Conservation (phyloP, 1,140 invertebrate genomes). For the Stratiolaelaps scimitus region DNA sequence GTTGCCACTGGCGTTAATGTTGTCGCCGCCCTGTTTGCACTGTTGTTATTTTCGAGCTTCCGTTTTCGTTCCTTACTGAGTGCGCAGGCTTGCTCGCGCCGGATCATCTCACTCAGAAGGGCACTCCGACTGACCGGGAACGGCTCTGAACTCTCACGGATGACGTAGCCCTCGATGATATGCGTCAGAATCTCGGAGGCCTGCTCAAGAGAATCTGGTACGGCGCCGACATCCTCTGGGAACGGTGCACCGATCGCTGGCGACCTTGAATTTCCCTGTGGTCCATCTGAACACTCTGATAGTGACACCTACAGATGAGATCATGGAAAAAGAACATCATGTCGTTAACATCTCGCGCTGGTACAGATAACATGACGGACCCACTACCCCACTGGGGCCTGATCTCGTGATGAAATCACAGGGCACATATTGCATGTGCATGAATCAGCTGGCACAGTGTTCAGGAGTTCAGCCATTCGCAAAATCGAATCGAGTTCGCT, state of each 20-base stretch:
- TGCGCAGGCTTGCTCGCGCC: slow-evolving; percentile 1
- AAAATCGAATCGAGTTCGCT: too few species aligned
- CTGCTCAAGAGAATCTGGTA: slow-evolving; percentile 1
- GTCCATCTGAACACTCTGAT: too few species aligned
- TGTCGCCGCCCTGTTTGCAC: background rate
- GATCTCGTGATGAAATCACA: too few species aligned
- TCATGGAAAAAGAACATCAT: too few species aligned
- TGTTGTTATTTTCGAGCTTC: slow-evolving; percentile 2
- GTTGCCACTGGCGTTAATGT: too few species aligned
- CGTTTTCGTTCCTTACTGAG: slow-evolving; percentile 6
- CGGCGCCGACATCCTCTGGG: background rate
- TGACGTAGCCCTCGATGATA: slow-evolving; percentile 20
- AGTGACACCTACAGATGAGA: too few species aligned
- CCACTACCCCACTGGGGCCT: too few species aligned
- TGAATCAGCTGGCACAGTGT: too few species aligned
- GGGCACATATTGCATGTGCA: too few species aligned
- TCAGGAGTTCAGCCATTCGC: too few species aligned
- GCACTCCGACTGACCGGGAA: slow-evolving; percentile 15
- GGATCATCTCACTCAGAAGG: background rate
- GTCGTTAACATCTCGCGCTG: too few species aligned
- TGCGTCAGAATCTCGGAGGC: slow-evolving; percentile 24
- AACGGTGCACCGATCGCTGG: slow-evolving; percentile 14
- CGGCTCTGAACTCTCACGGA: slow-evolving; percentile 1
- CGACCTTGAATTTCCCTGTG: background rate
- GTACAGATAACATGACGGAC: too few species aligned